Evolutionary conservation across 2,113 vertebrate species (phyloP), one percentile per base, ranked within the genome.

Genomic region (Indicator indicator): DNA sequence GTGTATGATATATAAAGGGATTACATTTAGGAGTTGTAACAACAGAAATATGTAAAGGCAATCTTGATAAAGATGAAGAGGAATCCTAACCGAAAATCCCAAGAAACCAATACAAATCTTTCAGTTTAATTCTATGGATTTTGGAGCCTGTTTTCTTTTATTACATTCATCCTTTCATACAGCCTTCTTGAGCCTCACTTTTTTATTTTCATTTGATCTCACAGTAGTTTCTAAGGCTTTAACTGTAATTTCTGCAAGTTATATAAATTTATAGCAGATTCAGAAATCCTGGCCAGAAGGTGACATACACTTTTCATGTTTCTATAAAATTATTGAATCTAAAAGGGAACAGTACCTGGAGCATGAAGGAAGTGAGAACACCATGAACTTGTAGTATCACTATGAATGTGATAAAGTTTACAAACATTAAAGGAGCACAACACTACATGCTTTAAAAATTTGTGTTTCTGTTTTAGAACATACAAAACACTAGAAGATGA

Each of bases 211-310:
- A 74, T 13, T 5, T 68, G 42, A 78, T 64, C 36, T 71, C 69
- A 42, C 52, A 74, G 42, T 11, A 50, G 19, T 88, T 95, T 74
- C 52, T 78, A 55, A 93, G 88, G 36, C 42, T 74, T 74, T 33
- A 42, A 63, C 18, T 80, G 23, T 20, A 83, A 94, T 86, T 83
- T 88, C 26, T 38, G 32, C 19, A 86, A 67, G 21, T 68, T 71
- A 63, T 6, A 83, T 20, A 90, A 55, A 83, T 77, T 84, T 60
- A 83, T 6, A 78, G 33, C 12, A 83, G 64, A 86, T 78, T 83
- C 68, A 60, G 38, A 86, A 86, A 78, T 42, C 36, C 30, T 13
- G 11, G 27, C 26, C 70, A 80, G 30, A 88, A 90, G 21, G 21
- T 32, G 11, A 63, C 33, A 63, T 32, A 58, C 26, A 80, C 7